These are phyloP conservation scores for Flexamia atlantica DNA, from an alignment of 2,888 invertebrate species.

Conservation along the genomic window DNA sequence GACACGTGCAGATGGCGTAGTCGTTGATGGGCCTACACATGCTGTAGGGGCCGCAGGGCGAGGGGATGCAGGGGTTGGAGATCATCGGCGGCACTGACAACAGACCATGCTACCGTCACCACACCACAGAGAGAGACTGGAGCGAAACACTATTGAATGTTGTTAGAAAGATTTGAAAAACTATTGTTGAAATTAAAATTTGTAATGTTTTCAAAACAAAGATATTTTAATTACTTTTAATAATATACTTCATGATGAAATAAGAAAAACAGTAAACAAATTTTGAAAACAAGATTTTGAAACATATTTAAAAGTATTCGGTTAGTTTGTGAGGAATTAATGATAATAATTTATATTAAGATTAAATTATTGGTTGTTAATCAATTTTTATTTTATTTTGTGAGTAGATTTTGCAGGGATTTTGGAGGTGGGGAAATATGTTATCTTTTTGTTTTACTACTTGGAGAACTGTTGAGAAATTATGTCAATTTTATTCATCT, in stretches of 20 bases:
- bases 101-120: conserved; percentile 31
- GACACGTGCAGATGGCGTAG: conserved; percentile 86
- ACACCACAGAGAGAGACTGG: neutral
- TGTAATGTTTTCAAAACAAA: neutral
- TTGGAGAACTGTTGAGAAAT: no score
- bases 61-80: conserved; percentile 70
- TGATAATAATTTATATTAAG: neutral
- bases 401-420: neutral
- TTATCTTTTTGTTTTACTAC: no score
- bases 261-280: no score
- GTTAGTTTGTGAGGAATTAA: neutral
- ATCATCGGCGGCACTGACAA: conserved; percentile 42
- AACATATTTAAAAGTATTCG: no score
- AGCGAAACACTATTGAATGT: neutral
- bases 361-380: neutral
- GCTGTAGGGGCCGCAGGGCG: conserved; percentile 87
- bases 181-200: neutral
- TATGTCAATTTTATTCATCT: no score
- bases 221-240: no score
- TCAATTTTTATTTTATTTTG: neutral
- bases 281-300: neutral
- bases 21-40: conserved; percentile 81
- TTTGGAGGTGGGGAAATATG: no score
- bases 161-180: neutral
- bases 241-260: neutral